Percentiles rank a stretch among this genome's conserved stretches.
Conservation (phyloP, 2,797 vertebrate genomes). For the Enteromius mattozi region DNA sequence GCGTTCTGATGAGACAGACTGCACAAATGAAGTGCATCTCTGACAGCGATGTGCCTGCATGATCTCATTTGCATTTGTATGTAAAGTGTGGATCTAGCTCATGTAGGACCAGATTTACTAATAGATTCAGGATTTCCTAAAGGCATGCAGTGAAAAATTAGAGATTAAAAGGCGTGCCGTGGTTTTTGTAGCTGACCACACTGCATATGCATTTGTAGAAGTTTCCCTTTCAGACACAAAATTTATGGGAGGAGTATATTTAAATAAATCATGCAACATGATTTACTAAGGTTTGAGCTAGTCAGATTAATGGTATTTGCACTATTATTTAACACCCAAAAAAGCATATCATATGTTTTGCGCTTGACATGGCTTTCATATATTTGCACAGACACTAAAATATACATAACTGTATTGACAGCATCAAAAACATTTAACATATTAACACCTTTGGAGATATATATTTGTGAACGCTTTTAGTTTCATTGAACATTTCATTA, state of each 20-base stretch:
- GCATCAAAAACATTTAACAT: not conserved
- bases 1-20: not conserved
- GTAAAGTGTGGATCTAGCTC: too few relatives aligned
- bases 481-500: not conserved
- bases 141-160: not conserved
- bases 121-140: not conserved
- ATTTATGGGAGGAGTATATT: not conserved
- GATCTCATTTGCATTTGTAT: not conserved
- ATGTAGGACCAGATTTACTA: not conserved
- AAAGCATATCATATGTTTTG: too few relatives aligned
- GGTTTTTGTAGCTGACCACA: not conserved
- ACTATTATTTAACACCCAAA: not conserved
- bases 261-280: not conserved
- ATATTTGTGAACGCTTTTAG: not conserved
- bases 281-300: not conserved
- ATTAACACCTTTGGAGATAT: not conserved
- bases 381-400: not conserved
- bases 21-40: not conserved
- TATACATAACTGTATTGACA: not conserved
- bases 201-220: not conserved
- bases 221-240: not conserved
- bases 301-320: not conserved
- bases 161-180: not conserved
- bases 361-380: not conserved
- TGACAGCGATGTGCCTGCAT: not conserved